Percentiles rank a stretch among this genome's conserved stretches.
These are phyloP conservation scores for Clarias magur DNA, from an alignment of 2,113 vertebrate species.

Conservation along the genomic window DNA sequence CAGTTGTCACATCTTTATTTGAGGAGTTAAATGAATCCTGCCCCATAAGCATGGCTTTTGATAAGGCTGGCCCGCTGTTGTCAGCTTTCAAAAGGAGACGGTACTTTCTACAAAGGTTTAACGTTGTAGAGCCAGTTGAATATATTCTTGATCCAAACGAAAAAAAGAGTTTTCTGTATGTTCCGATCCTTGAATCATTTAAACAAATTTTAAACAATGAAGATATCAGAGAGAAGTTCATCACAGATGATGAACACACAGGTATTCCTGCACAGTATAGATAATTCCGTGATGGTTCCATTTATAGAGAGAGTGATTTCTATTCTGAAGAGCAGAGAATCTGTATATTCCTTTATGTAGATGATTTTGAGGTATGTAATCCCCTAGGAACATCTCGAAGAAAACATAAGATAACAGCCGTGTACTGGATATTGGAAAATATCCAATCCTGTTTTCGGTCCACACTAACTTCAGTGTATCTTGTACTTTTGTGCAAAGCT, in stretches of 20 bases:
- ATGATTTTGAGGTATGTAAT: too few relatives aligned
- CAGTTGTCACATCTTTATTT: conserved; percentile 11
- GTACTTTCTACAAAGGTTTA: conserved; percentile 25
- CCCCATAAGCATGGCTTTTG: conserved; percentile 19
- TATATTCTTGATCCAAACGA: conserved; percentile 35
- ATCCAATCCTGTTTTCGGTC: too few relatives aligned
- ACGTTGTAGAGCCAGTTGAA: conserved; percentile 24
- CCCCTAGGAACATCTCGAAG: too few relatives aligned
- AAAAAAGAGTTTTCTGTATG: conserved; percentile 25
- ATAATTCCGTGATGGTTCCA: neutral
- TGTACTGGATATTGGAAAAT: too few relatives aligned
- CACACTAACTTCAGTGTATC: too few relatives aligned
- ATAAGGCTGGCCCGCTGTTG: neutral
- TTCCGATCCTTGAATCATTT: conserved; percentile 20
- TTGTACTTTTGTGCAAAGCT: too few relatives aligned
- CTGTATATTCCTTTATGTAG: too few relatives aligned
- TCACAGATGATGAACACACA: neutral
- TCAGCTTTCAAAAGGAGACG: neutral
- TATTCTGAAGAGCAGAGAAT: too few relatives aligned
- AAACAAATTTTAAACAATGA: neutral
- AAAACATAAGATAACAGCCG: too few relatives aligned
- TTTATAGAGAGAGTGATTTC: too few relatives aligned
- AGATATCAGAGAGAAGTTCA: neutral
- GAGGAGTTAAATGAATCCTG: conserved; percentile 7
- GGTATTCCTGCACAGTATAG: neutral